Conservation (phyloP, 2,888 invertebrate species). For the Cybosia mesomella region DNA sequence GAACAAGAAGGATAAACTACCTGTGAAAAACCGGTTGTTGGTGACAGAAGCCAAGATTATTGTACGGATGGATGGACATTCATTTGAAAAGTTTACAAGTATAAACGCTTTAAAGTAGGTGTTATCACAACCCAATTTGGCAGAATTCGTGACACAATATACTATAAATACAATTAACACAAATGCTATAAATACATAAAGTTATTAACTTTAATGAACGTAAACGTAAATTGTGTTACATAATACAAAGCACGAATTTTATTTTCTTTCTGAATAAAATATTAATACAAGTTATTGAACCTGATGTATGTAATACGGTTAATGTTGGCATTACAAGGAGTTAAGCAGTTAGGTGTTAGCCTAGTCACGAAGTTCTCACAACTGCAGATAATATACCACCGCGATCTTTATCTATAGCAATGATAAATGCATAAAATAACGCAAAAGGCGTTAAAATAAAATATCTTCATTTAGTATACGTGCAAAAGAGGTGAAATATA, state of each 20-base stretch:
- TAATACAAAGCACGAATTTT: background rate
- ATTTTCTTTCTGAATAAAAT: background rate
- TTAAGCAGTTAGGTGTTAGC: slow-evolving; percentile 56
- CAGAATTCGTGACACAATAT: slow-evolving; percentile 7
- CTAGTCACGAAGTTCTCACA: slow-evolving; percentile 81
- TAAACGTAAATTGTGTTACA: background rate
- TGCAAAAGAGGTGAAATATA: slow-evolving; percentile 18
- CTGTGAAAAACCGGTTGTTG: slow-evolving; percentile 30
- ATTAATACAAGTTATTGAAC: background rate
- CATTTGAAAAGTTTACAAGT: slow-evolving; percentile 24
- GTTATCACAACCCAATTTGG: slow-evolving; percentile 18
- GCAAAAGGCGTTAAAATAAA: slow-evolving; percentile 36
- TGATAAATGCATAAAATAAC: slow-evolving; percentile 74
- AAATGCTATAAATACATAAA: background rate
- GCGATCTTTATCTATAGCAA: slow-evolving; percentile 71
- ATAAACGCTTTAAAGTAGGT: slow-evolving; percentile 14
- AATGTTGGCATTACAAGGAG: slow-evolving; percentile 53
- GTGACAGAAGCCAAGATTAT: slow-evolving; percentile 24
- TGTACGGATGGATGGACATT: slow-evolving; percentile 18
- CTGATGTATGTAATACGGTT: slow-evolving; percentile 40
- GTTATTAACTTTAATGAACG: background rate
- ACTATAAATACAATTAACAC: background rate
- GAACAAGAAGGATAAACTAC: slow-evolving; percentile 20
- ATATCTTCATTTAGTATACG: slow-evolving; percentile 36
- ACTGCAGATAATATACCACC: slow-evolving; percentile 72